Evolutionary conservation across 2,888 invertebrate genomes (phyloP), one percentile per base, ranked within the genome.

Genomic region (Melanophora roralis): DNA sequence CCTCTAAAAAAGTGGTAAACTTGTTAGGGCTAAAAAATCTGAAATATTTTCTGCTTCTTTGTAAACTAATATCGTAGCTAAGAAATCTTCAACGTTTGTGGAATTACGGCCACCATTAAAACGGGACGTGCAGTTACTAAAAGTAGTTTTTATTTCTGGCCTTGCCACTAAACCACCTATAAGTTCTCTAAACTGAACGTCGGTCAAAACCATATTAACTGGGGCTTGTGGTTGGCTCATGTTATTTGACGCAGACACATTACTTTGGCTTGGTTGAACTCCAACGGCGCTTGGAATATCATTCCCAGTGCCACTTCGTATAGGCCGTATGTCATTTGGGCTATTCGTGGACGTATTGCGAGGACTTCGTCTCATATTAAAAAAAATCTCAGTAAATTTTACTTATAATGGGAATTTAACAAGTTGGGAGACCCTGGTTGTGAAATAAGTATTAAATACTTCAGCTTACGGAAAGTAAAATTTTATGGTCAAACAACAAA

Each of bases 1-100:
- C 74, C 45, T 74, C 74, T 11, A 74, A 53, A 19, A 79, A 14
- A 80, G 40, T 8, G 75, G 79, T 1, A 79, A 36, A 51, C 79
- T 80, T n/a, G 47, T 32, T 11, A 80, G 47, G 7, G 71, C 71
- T 32, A 27, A 21, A 1, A 7, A 12, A 16, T 78, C 78, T 1
- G 78, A 51, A 9, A 78, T 38, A 23, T 69, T 57, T 36, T 78
- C 73, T 5, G 59, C 68, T 32, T 68, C 16, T 45, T 75, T 75
- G 5, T 49, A 68, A 27, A 67, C 34, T 7, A 77, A 23, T 16
- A 77, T 65, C 7, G 71, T 77, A 5, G 67, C 77, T 1, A 72
- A 11, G 27, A 78, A 78, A 59, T 78, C 67, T 34, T 72, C 77
- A 6, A 78, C 53, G 11, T 72, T 59, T n/a, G 45, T 72, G 16